phyloP scores from a whole-genome alignment of 2,113 vertebrate genomes.

The Planiliza haematocheilus region DNA sequence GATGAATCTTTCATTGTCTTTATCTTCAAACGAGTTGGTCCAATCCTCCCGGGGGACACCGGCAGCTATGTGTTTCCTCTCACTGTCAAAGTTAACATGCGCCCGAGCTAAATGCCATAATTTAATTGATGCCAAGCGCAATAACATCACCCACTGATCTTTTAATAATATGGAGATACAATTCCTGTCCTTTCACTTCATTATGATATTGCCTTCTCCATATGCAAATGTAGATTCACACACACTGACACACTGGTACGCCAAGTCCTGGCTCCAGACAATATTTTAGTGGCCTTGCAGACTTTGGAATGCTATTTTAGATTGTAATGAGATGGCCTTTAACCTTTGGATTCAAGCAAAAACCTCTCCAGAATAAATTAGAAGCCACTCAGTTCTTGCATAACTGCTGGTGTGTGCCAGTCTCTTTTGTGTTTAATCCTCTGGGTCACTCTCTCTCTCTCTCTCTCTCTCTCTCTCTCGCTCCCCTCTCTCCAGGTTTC shows the following conservation, averaged over 20 bases:
- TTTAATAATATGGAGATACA: conserved; percentile 70
- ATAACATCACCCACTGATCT: conserved; percentile 74
- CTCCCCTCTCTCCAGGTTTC: conserved; percentile 86
- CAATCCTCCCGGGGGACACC: conserved; percentile 58
- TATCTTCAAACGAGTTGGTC: conserved; percentile 69
- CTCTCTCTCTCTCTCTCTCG: conserved; percentile 46
- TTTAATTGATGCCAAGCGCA: conserved; percentile 74
- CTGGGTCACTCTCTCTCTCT: conserved; percentile 24
- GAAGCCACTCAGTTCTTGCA: conserved; percentile 35
- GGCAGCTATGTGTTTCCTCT: conserved; percentile 36
- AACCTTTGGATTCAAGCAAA: conserved; percentile 59
- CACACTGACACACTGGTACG: conserved; percentile 7
- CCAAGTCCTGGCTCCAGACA: conserved; percentile 42
- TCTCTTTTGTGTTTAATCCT: conserved; percentile 39
- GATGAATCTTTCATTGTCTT: conserved; percentile 79
- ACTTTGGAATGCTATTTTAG: conserved; percentile 62
- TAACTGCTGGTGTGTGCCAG: conserved; percentile 32
- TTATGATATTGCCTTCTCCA: conserved; percentile 61
- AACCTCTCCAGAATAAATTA: conserved; percentile 68
- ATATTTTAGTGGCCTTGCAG: conserved; percentile 47
- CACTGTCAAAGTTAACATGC: conserved; percentile 70
- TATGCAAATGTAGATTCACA: conserved; percentile 62
- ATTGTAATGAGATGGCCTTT: conserved; percentile 73
- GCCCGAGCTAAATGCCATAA: conserved; percentile 69
- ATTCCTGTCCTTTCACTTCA: conserved; percentile 62